Evolutionary conservation across 2,797 vertebrate species (phyloP).

Genomic region (Buphagus erythrorhynchus): DNA sequence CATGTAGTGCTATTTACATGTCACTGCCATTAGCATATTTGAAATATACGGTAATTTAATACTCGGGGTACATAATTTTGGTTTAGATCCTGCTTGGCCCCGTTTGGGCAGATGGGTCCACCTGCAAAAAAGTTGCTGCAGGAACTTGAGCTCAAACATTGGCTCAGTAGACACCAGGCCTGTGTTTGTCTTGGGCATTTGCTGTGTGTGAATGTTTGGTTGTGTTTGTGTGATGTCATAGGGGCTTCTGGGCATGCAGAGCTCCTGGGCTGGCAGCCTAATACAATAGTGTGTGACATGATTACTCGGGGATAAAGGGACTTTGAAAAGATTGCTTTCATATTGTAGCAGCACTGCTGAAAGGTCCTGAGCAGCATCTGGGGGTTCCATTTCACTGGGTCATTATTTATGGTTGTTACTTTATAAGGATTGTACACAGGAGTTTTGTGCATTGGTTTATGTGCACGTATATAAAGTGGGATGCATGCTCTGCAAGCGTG

Average conservation of each 20-base stretch:
- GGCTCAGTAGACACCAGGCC: not conserved
- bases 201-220: not conserved
- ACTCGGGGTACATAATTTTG: not conserved
- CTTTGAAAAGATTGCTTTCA: not conserved
- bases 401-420: not conserved
- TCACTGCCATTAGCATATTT: not conserved
- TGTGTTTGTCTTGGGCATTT: not conserved
- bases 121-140: not conserved
- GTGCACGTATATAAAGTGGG: not conserved
- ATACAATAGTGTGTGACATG: not conserved
- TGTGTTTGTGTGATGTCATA: not conserved
- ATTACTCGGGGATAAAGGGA: not conserved
- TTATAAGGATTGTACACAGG: not conserved
- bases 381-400: not conserved
- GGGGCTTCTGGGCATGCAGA: not conserved
- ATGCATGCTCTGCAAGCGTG: accelerated
- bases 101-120: not conserved
- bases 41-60: not conserved
- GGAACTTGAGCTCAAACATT: not conserved
- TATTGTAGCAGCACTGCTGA: not conserved
- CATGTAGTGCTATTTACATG: not conserved
- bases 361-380: not conserved
- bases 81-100: not conserved
- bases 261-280: not conserved
- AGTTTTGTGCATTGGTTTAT: not conserved